phyloP scores from a whole-genome alignment of 2,113 vertebrate species.

The Aphyosemion australe region DNA sequence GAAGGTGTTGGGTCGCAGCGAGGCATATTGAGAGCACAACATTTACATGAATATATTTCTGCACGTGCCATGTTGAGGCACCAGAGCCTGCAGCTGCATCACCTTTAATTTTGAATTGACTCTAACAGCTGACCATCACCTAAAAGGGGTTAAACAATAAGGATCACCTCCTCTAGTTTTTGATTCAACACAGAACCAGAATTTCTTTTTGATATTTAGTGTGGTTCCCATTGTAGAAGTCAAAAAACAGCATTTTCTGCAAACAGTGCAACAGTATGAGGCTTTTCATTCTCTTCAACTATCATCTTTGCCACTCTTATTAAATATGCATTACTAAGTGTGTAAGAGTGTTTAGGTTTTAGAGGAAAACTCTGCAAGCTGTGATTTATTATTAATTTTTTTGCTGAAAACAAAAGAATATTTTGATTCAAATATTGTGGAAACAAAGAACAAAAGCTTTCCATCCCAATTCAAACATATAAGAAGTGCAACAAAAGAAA shows the following conservation, averaged over 20 bases:
- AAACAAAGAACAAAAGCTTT: neutral
- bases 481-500: too few species aligned
- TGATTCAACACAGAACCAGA: too few species aligned
- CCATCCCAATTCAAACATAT: neutral
- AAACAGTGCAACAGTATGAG: neutral
- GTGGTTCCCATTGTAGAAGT: neutral
- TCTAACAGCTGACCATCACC: neutral
- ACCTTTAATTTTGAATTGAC: constrained; percentile 17
- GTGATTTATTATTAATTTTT: neutral
- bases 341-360: too few species aligned
- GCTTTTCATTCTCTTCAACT: neutral
- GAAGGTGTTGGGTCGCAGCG: too few species aligned
- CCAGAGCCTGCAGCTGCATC: constrained; percentile 44
- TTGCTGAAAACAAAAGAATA: too few species aligned
- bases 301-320: too few species aligned
- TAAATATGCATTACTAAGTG: constrained; percentile 6
- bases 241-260: neutral
- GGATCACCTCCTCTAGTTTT: too few species aligned
- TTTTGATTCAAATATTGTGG: neutral
- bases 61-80: too few species aligned
- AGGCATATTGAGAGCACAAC: too few species aligned
- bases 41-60: too few species aligned
- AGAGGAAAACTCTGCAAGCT: neutral
- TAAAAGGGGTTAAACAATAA: too few species aligned
- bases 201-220: too few species aligned